Percentiles rank a stretch among this genome's conserved stretches.
Conservation (phyloP, 2,797 vertebrate genomes). For the Halcyon badia region DNA sequence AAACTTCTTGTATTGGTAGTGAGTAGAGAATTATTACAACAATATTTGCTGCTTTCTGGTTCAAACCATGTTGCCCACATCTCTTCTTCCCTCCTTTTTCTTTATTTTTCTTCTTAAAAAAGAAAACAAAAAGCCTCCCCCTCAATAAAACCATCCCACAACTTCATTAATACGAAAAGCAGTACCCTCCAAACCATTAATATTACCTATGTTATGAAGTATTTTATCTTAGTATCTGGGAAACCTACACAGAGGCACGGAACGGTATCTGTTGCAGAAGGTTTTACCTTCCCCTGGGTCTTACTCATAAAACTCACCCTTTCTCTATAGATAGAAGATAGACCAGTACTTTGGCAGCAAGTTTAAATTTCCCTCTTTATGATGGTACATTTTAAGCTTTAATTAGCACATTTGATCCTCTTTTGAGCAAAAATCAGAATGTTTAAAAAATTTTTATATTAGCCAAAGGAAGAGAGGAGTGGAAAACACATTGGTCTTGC, state of each 20-base stretch:
- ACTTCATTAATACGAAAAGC: not conserved
- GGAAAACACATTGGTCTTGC: not conserved
- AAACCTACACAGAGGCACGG: not conserved
- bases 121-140: not conserved
- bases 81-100: not conserved
- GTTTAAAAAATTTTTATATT: not conserved
- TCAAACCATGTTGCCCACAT: not conserved
- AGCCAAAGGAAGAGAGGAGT: not conserved
- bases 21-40: not conserved
- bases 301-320: not conserved
- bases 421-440: not conserved
- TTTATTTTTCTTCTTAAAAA: too few species aligned
- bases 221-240: not conserved
- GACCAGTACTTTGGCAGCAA: not conserved
- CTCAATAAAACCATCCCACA: too few species aligned
- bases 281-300: not conserved
- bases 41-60: not conserved
- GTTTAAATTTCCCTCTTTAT: not conserved
- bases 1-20: not conserved
- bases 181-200: not conserved
- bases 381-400: not conserved
- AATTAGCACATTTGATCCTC: not conserved
- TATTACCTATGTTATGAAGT: not conserved
- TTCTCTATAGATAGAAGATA: not conserved
- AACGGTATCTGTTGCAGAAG: not conserved